Conservation (phyloP, 2,797 vertebrate genomes). For the Sebastes steindachneri region DNA sequence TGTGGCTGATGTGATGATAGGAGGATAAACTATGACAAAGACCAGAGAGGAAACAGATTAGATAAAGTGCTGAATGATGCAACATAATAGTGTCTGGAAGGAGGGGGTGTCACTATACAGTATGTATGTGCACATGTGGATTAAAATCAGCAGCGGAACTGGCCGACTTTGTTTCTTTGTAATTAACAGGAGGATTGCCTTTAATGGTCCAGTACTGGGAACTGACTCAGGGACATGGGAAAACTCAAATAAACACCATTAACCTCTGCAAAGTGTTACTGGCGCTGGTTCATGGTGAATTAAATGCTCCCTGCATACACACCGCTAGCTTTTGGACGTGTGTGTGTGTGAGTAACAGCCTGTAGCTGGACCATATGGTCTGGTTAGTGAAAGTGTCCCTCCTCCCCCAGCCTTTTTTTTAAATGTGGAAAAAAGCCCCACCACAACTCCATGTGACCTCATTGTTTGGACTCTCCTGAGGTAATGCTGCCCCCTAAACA, state of each 20-base stretch:
- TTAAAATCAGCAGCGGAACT: constrained; percentile 42
- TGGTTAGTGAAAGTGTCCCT: background rate
- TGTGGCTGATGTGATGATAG: constrained; percentile 8
- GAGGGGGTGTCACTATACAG: background rate
- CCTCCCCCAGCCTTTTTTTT: constrained; percentile 12
- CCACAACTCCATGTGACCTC: constrained; percentile 58
- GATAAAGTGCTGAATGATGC: constrained; percentile 41
- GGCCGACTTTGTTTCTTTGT: constrained; percentile 35
- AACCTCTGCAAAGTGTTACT: constrained; percentile 62
- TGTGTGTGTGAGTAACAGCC: constrained; percentile 4
- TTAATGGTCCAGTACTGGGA: constrained; percentile 52
- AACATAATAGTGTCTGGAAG: constrained; percentile 29
- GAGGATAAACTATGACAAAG: constrained; percentile 27
- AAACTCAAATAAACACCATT: constrained; percentile 75
- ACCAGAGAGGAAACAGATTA: constrained; percentile 39
- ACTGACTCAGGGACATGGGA: constrained; percentile 43
- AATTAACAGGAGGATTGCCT: constrained; percentile 58
- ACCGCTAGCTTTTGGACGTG: background rate
- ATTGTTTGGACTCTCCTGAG: constrained; percentile 54
- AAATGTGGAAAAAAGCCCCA: constrained; percentile 24
- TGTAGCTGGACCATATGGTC: background rate
- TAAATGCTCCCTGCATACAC: constrained; percentile 36
- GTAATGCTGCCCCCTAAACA: constrained; percentile 37
- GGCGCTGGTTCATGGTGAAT: constrained; percentile 53
- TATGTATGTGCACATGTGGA: constrained; percentile 15